These are phyloP conservation scores for Euwallacea fornicatus DNA, from an alignment of 1,140 invertebrate species.

Conservation along the genomic window DNA sequence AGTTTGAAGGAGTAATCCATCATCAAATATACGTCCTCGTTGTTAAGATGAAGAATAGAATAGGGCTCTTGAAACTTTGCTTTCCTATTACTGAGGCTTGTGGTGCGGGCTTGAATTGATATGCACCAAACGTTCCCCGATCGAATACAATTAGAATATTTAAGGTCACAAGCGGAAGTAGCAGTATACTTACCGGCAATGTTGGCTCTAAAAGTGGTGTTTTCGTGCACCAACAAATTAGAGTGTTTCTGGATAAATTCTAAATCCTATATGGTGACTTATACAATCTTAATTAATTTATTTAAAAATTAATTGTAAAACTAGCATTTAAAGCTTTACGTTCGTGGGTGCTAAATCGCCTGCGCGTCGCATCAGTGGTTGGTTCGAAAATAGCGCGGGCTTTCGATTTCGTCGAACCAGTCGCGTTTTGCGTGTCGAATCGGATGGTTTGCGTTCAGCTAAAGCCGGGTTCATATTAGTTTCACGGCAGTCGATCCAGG, in stretches of 20 bases:
- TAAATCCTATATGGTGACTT: too few relatives aligned
- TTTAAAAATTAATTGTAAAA: too few relatives aligned
- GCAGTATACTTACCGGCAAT: conserved; percentile 22
- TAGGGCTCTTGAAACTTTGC: too few relatives aligned
- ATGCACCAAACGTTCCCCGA: conserved; percentile 13
- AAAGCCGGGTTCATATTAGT: not conserved
- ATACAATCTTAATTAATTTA: too few relatives aligned
- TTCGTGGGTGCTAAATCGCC: not conserved
- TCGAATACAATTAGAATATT: conserved; percentile 36
- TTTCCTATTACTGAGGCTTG: not conserved
- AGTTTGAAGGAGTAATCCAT: too few relatives aligned
- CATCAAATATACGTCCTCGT: too few relatives aligned
- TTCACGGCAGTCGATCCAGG: conserved; percentile 8
- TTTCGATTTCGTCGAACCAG: not conserved
- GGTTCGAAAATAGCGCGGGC: conserved; percentile 28
- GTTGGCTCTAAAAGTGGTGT: conserved; percentile 5
- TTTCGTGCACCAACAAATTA: not conserved
- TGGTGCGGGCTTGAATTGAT: conserved; percentile 19
- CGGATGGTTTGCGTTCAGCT: conserved; percentile 5
- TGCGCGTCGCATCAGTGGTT: conserved; percentile 1
- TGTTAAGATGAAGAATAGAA: too few relatives aligned
- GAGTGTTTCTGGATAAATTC: too few relatives aligned
- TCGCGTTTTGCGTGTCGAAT: conserved; percentile 27
- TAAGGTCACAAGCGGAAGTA: conserved; percentile 36
- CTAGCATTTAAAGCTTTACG: not conserved